Evolutionary conservation across 2,888 invertebrate species (phyloP), one percentile per base, ranked within the genome.

Genomic region (Troides oblongomaculatus): DNA sequence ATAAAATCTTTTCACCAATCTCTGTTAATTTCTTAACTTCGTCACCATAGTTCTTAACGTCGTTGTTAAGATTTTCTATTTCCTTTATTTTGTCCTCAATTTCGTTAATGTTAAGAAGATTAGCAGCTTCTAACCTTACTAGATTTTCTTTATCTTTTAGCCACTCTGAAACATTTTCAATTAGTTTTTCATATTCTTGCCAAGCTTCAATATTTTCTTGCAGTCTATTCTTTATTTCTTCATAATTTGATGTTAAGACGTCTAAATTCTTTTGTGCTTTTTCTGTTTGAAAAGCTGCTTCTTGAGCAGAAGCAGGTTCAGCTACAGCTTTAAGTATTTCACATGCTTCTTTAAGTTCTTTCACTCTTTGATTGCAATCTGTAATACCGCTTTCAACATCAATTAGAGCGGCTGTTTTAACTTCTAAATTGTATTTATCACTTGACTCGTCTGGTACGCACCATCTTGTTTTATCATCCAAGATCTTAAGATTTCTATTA

Each of bases 351-450:
- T 95, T 94, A 1, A 97, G 92, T 76, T 97, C 96, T 0, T 84
- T 81, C 74, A 95, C 94, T 71, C 95, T 94, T 3, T 88, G 89
- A 69, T 94, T 94, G 79, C 96, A 96, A 76, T 97, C 97, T 30
- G 90, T 88, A 57, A 97, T 94, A 30, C 96, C 95, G 72, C 93
- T 93, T 82, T 95, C 94, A 2, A 97, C 95, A 73, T 97, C 97
- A 70, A 93, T 91, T 53, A 98, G 84, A 0, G 97, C 96, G 1
- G 96, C 95, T 78, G 96, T 94, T 88, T 99, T 99, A 0, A 98
- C 97, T 92, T 98, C 97, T 43, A 98, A 93, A 82, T 97, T 98
- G 83, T 98, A 98, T 83, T 96, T 96, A 81, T 99, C 98, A 79
- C 97, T 97, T 50, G 96, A 95, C 1, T 96, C 94, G 81, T 98